Base-by-base conservation (phyloP, 2,797 vertebrate species). In the Psittacula derbiana region DNA sequence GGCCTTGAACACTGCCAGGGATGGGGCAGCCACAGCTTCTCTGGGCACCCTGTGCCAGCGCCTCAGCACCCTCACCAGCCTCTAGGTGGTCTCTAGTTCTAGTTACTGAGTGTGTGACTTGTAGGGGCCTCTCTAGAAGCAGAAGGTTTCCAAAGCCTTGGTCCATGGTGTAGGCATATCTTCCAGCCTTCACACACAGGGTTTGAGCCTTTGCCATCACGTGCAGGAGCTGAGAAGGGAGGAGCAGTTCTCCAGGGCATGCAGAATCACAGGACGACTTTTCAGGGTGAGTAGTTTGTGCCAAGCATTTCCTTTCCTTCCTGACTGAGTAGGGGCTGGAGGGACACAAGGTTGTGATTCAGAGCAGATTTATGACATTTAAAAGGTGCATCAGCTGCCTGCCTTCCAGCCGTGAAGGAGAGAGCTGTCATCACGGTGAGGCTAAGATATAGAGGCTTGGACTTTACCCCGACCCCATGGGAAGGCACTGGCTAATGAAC, bases 291-390 rank as follows among this genome's bases (percentile, higher is more conserved):
- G 23, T 16, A 27, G 14, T 58, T 85, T 76, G 38, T 36, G 17
- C 3, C 3, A 2, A 53, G 33, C 19, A 15, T n/a, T 61, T 80
- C 13, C 40, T 67, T 49, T 57, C 62, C 47, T 61, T 83, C 75
- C 75, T 72, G 70, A 28, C 24, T 74, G 65, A 49, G 40, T 41
- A 28, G 27, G 4, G 12, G 3, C 5, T 21, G 18, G 10, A 6
- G 36, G 10, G 7, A 25, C 31, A 2, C 11, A 15, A 21, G 15
- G 60, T 2, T 70, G 65, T 65, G 71, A 66, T 65, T 33, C 44
- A 73, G 86, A 28, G 67, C 16, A 82, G 62, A 73, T 95, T 90
- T 84, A 47, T 62, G 92, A 60, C 73, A 49, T 94, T 93, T 93
- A 62, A 58, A 85, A 93, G 65, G 36, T 69, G 14, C 28, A 72